phyloP scores from a whole-genome alignment of 2,888 invertebrate genomes.

The Neoitamus cyanurus region DNA sequence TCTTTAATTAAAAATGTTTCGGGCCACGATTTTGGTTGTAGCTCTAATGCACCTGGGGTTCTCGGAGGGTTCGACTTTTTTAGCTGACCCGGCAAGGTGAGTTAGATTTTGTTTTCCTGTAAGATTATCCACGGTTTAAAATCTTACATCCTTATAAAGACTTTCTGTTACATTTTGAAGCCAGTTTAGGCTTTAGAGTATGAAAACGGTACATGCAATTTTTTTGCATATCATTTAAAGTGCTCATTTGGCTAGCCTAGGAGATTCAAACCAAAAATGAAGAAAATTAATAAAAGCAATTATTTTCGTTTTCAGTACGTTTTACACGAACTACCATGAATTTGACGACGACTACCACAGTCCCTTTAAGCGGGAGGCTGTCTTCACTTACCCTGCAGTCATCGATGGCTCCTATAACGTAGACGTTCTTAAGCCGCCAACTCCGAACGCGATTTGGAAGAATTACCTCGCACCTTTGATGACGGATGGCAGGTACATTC shows the following conservation, averaged over 20 bases:
- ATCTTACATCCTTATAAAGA: no score
- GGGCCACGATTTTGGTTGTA: not conserved
- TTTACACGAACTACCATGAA: not conserved
- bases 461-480: conserved; percentile 8
- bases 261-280: no score
- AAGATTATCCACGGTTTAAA: no score
- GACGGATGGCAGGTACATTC: not conserved
- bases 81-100: not conserved
- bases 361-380: not conserved
- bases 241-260: no score
- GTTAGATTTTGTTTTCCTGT: not conserved
- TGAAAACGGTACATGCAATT: no score
- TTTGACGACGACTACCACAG: not conserved
- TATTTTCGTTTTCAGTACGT: not conserved
- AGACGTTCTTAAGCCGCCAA: not conserved
- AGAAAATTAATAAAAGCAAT: not conserved
- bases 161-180: no score
- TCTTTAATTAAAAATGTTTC: not conserved
- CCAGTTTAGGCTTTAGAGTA: no score
- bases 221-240: no score
- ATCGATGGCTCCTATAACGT: not conserved
- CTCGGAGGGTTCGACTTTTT: not conserved
- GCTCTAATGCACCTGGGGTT: not conserved
- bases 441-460: not conserved
- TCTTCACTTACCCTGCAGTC: not conserved